Percentiles rank a stretch among this genome's conserved stretches.
These are phyloP conservation scores for Phyllopteryx taeniolatus DNA, from an alignment of 2,113 vertebrate species.

Conservation along the genomic window DNA sequence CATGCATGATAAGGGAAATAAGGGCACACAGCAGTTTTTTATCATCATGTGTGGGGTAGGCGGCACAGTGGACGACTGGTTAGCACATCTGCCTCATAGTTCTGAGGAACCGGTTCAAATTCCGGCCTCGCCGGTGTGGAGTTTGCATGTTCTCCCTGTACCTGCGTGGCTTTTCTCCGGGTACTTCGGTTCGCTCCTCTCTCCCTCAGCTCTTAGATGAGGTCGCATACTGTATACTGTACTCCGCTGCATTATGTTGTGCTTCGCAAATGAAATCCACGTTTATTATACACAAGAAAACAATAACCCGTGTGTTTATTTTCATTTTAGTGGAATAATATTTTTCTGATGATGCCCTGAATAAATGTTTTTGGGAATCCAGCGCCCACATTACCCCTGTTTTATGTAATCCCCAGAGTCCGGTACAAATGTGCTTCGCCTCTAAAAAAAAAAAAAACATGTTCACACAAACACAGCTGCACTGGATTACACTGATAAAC, in stretches of 20 bases:
- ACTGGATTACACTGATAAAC: constrained; percentile 49
- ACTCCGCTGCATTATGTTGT: background rate
- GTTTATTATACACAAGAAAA: constrained; percentile 9
- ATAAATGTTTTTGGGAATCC: background rate
- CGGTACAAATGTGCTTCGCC: constrained; percentile 10
- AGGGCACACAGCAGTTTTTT: no score
- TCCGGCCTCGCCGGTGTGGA: no score
- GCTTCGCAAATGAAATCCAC: background rate
- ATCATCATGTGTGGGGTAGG: no score
- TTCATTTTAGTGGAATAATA: background rate
- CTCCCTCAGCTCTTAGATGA: background rate
- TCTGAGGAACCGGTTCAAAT: no score
- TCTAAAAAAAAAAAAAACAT: background rate
- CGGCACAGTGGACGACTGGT: no score
- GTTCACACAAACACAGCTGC: background rate
- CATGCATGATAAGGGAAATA: no score
- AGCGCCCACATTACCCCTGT: background rate
- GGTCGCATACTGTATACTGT: background rate
- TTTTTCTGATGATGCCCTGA: background rate
- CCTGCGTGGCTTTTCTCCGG: no score
- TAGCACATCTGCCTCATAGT: no score
- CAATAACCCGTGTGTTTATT: constrained; percentile 7
- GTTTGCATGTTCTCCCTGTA: no score
- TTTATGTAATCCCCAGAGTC: constrained; percentile 7
- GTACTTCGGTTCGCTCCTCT: no score